Conservation (phyloP, 2,797 vertebrate genomes). For the Taeniopygia guttata region DNA sequence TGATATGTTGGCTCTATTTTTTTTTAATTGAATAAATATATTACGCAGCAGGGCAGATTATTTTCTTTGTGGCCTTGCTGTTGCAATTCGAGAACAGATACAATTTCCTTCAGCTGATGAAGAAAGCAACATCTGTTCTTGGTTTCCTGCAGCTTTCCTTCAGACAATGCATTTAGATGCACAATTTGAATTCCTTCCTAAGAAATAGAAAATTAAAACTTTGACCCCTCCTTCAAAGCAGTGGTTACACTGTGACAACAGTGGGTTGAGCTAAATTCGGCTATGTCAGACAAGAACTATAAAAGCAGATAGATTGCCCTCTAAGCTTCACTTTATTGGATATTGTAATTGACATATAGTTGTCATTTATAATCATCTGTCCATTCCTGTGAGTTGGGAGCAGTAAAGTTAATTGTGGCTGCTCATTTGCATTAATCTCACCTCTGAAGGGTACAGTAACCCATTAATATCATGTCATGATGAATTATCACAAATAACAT, state of each 20-base stretch:
- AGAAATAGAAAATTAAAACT: constrained; percentile 34
- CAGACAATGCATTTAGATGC: constrained; percentile 22
- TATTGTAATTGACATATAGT: constrained; percentile 89
- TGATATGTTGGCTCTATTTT: constrained; percentile 36
- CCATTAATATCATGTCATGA: constrained; percentile 95
- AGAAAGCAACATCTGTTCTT: constrained; percentile 50
- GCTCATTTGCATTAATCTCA: constrained; percentile 93
- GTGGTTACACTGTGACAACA: constrained; percentile 74
- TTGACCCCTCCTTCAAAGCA: constrained; percentile 53
- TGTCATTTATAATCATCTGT: constrained; percentile 93
- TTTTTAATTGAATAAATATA: constrained; percentile 70
- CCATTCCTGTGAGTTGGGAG: constrained; percentile 85
- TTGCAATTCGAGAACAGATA: constrained; percentile 56
- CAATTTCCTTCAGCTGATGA: constrained; percentile 54
- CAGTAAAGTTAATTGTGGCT: constrained; percentile 91
- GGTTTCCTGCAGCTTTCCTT: constrained; percentile 60
- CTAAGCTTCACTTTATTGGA: constrained; percentile 85
- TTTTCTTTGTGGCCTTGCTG: constrained; percentile 67
- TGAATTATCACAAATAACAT: constrained; percentile 96
- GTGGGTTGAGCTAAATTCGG: constrained; percentile 76
- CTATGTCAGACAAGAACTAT: constrained; percentile 77
- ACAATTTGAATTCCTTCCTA: constrained; percentile 37
- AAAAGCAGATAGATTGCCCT: constrained; percentile 84
- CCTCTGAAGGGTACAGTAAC: constrained; percentile 91
- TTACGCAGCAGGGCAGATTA: constrained; percentile 69